Base-by-base conservation (phyloP, 2,113 vertebrate genomes). In the Pionites leucogaster region DNA sequence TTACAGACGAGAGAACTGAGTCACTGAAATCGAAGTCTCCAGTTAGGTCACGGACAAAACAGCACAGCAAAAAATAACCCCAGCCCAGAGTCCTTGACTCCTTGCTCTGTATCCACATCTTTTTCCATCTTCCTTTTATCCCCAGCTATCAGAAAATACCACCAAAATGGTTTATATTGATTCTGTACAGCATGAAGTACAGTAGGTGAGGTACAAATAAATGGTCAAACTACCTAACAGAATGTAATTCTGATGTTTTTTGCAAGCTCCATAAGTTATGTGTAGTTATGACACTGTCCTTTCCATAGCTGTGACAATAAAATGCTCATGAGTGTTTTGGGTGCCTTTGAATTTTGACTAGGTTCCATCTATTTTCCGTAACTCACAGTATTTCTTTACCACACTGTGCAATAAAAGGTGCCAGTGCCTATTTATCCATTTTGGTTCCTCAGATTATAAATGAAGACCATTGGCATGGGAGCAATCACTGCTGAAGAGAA, bases 1-100 rank as follows among this genome's bases (percentile, higher is more conserved):
- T 92, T 75, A 75, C 80, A 93, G 72, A 60, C 57, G 65, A 91
- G 44, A 71, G 92, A 80, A 85, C 53, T 69, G 72, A 92, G 63
- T 92, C 44, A 42, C 31, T 74, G 62, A 80, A 76, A 81, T 86
- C 35, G 22, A 91, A 82, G 74, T 49, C 37, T 72, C 33, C 71
- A 39, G 13, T 74, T 82, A 60, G 7, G 39, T 79, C 65, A 81
- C 29, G 44, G 74, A 37, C 47, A 72, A 87, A 96, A 46, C 50
- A 57, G 12, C 62, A 75, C 27, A 86, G 46, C 4, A 1, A 78
- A 71, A 92, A 82, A 59, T n/a, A 23, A 83, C 6, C 7, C 33
- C 29, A 27, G 46, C 22, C 35, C 41, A 47, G 3, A 4, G 86
- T 50, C 46, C 71, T 41, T 75, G 28, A 50, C 41, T 80, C 44